Evolutionary conservation across 2,797 vertebrate genomes (phyloP).

Genomic region (Xenopus petersii): DNA sequence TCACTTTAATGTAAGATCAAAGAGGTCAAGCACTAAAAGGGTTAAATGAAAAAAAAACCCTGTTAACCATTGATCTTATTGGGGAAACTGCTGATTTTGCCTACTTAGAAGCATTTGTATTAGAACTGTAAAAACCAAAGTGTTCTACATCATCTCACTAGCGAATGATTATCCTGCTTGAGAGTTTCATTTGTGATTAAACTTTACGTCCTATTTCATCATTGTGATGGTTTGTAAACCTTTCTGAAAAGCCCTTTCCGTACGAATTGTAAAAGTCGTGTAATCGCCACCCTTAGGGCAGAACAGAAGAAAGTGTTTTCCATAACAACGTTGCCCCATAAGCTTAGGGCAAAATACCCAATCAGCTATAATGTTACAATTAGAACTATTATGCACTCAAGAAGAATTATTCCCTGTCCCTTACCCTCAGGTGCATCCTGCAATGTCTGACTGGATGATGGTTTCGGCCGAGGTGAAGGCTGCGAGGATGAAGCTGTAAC

Average conservation of each 20-base stretch:
- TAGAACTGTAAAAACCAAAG: neutral
- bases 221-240: constrained; percentile 20
- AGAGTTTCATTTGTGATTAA: constrained; percentile 22
- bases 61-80: too few relatives aligned
- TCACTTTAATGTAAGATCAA: too few relatives aligned
- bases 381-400: neutral
- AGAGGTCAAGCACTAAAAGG: too few relatives aligned
- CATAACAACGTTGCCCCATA: neutral
- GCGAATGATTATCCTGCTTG: neutral
- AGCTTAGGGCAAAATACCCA: constrained; percentile 12
- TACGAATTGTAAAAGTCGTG: constrained; percentile 3
- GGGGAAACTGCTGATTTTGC: neutral
- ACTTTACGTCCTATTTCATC: constrained; percentile 12
- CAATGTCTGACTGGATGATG: constrained; percentile 78
- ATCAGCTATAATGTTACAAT: constrained; percentile 2
- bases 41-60: too few relatives aligned
- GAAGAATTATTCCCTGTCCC: constrained; percentile 23
- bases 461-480: constrained; percentile 80
- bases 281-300: constrained; percentile 1
- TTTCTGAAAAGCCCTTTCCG: constrained; percentile 11
- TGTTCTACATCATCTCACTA: neutral
- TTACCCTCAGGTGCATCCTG: constrained; percentile 84
- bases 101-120: neutral
- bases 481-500: constrained; percentile 79
- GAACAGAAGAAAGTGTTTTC: constrained; percentile 9